Base-by-base conservation (phyloP, 2,113 vertebrate species). In the Hemichromis elongatus region DNA sequence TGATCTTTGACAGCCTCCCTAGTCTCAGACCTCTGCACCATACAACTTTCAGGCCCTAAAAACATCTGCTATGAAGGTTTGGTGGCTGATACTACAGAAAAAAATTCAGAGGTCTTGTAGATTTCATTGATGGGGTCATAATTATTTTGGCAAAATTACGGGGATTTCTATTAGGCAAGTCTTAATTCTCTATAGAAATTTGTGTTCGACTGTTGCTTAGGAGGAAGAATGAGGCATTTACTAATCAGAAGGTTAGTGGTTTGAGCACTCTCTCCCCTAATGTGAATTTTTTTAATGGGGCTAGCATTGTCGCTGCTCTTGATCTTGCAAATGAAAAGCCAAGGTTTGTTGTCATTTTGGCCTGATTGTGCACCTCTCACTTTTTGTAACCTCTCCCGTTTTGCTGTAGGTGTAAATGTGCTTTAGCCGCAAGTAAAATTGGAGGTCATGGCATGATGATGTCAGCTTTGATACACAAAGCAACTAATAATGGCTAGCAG, bases 211-310 rank as follows among this genome's bases (percentile, higher is more conserved):
- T 68, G 63, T 24, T 12, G 63, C 63, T 68, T n/a, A 68, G 35
- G 35, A 24, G n/a, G n/a, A 42, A 24, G 37, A 68, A 42, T 24
- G 1, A 16, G 63, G 7, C 37, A 1, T 42, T 68, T 42, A 68
- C 0, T 68, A 16, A 68, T 24, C 63, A 42, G n/a, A 16, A 68
- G 24, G n/a, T 24, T 42, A 24, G 35, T 68, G n/a, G 37, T 24
- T 12, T 68, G 63, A 24, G 16, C 37, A 24, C 9, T 14, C 12
- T 12, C n/a, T 42, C 37, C 63, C 9, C 37, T 68, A 45, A 42
- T 70, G 7, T 0, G 3, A 5, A 10, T 47, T 47, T 45, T 45
- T 45, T 42, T 42, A 10, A 45, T 45, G 12, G 2, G 12, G 42
- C 5, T 5, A 13, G 12, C 6, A 47, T 6, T 2, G 2, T 47